A percentile compares a stretch with the other conserved stretches of the same genome.
phyloP scores from a whole-genome alignment of 2,113 vertebrate species.

The Pomatostomus ruficeps region DNA sequence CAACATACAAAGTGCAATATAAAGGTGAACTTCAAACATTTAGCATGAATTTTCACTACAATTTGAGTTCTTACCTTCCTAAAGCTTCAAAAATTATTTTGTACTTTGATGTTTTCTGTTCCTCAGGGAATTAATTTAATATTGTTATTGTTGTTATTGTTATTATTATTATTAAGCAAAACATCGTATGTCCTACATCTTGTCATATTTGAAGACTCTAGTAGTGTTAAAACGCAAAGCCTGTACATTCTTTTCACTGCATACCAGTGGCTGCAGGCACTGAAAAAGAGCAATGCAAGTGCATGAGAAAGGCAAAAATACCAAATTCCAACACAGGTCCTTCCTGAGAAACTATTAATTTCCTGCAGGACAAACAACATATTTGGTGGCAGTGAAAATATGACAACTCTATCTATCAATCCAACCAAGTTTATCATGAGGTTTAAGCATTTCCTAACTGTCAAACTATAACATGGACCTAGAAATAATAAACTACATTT shows the following conservation, averaged over 20 bases:
- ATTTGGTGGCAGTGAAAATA: conserved; percentile 33
- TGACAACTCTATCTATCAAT: conserved; percentile 54
- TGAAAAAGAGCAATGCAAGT: neutral
- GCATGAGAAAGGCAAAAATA: neutral
- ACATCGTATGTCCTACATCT: neutral
- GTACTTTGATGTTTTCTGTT: neutral
- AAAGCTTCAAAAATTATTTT: neutral
- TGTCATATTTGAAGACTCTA: neutral
- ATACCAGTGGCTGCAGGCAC: neutral
- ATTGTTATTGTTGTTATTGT: neutral
- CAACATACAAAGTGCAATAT: neutral
- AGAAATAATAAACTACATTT: conserved; percentile 33
- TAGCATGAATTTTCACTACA: neutral
- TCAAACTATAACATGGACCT: conserved; percentile 43
- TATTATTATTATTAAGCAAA: neutral
- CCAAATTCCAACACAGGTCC: neutral
- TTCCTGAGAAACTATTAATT: conserved; percentile 39
- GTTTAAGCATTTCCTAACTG: conserved; percentile 40
- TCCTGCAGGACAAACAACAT: neutral
- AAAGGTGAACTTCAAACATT: neutral
- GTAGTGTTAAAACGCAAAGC: neutral
- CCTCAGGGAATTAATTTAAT: neutral
- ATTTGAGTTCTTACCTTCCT: neutral
- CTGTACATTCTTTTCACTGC: neutral
- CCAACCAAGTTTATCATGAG: conserved; percentile 37